phyloP scores from a whole-genome alignment of 2,888 invertebrate genomes.

The Caenorhabditis auriculariae region DNA sequence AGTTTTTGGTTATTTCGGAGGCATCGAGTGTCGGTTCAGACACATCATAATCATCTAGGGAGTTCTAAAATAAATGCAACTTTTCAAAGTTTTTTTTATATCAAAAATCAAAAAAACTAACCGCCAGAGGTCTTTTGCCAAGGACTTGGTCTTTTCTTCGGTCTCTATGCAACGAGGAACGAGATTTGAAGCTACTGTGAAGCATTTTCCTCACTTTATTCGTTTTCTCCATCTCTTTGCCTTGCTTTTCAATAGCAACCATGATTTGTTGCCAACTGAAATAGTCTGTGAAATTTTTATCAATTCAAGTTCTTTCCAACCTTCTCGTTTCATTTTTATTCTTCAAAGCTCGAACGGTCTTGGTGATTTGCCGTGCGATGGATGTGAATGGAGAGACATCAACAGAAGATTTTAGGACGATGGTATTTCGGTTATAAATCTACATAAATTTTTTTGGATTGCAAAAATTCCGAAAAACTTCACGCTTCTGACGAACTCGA shows the following conservation, averaged over 20 bases:
- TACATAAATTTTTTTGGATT: not conserved
- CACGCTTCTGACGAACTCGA: slow-evolving; percentile 17
- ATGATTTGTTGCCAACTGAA: slow-evolving; percentile 26
- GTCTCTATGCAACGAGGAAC: not conserved
- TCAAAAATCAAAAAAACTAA: not conserved
- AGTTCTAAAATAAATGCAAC: not conserved
- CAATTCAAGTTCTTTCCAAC: not conserved
- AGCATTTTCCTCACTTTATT: slow-evolving; percentile 26
- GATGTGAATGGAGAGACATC: slow-evolving; percentile 16
- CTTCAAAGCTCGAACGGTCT: slow-evolving; percentile 21
- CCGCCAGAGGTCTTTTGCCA: slow-evolving; percentile 4
- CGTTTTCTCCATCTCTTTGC: slow-evolving; percentile 15
- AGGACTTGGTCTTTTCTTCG: not conserved
- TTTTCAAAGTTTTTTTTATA: no score
- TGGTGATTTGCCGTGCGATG: slow-evolving; percentile 25
- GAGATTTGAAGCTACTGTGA: slow-evolving; percentile 7
- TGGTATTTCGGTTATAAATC: slow-evolving; percentile 3
- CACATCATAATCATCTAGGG: not conserved
- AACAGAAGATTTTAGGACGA: slow-evolving; percentile 6
- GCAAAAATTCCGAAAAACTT: not conserved
- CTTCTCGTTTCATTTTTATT: slow-evolving; percentile 25
- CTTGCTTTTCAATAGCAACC: slow-evolving; percentile 18
- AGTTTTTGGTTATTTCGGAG: no score
- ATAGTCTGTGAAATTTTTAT: not conserved
- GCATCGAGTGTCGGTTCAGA: no score